Evolutionary conservation across 2,113 vertebrate genomes (phyloP).

Genomic region (Ciconia boyciana): DNA sequence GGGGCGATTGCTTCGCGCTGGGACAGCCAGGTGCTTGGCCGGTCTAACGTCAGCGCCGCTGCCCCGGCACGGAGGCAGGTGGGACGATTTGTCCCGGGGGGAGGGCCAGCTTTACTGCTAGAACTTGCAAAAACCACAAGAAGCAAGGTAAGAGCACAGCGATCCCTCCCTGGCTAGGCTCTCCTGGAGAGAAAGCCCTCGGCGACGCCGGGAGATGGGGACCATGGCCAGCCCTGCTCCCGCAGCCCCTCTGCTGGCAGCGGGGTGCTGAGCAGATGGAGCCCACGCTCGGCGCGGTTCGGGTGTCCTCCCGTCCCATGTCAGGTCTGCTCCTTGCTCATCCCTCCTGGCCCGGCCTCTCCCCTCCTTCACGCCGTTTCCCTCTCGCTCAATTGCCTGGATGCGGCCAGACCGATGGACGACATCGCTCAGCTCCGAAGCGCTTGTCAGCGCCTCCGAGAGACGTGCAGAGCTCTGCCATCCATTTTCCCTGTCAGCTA

Average conservation of each 20-base stretch:
- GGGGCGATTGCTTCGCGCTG: no score
- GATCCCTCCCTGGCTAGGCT: background rate
- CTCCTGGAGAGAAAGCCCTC: background rate
- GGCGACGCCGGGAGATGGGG: background rate
- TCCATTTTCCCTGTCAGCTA: background rate
- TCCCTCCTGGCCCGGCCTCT: background rate
- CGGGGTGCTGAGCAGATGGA: fast-evolving
- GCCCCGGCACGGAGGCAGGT: background rate
- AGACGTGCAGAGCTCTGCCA: background rate
- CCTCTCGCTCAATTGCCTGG: background rate
- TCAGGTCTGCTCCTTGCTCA: background rate
- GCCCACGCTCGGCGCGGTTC: fast-evolving
- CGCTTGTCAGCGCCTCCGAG: background rate
- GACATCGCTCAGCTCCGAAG: background rate
- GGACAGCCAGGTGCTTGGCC: background rate
- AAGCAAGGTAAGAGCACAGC: background rate
- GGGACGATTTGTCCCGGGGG: fast-evolving
- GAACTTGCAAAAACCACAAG: background rate
- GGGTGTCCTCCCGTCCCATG: fast-evolving
- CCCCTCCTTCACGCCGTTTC: background rate
- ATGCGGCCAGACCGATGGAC: background rate
- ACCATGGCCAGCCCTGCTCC: no score
- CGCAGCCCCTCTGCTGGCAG: background rate
- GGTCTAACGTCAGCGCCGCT: no score
- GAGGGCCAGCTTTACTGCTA: background rate